phyloP scores from a whole-genome alignment of 2,113 vertebrate species.

The Loxodonta africana region DNA sequence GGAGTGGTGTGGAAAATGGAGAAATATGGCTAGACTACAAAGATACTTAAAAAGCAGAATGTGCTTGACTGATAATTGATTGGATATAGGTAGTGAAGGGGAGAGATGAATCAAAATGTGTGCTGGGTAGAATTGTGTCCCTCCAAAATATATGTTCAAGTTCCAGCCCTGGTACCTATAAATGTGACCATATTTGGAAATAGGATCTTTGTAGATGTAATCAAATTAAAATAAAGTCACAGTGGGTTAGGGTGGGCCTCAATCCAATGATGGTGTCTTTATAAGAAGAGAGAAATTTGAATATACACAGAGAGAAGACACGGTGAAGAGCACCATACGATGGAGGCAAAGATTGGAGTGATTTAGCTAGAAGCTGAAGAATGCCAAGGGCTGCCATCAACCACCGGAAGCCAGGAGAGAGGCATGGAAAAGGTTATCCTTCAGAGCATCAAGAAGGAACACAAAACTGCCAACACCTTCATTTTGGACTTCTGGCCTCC shows the following conservation, averaged over 20 bases:
- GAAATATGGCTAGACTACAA: not conserved
- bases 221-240: no score
- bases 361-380: not conserved
- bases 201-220: no score
- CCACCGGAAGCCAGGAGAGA: not conserved
- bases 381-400: not conserved
- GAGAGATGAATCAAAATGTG: not conserved
- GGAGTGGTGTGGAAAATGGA: conserved; percentile 16
- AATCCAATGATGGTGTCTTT: no score
- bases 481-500: not conserved
- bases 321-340: no score
- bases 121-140: no score
- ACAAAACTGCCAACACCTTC: not conserved
- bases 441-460: not conserved
- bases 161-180: no score
- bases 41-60: conserved; percentile 34
- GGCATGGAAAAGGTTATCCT: not conserved
- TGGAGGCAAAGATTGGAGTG: no score
- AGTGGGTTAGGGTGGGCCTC: no score
- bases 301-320: no score
- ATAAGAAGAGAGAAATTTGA: no score
- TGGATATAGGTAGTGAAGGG: conserved; percentile 2
- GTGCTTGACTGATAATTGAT: not conserved
- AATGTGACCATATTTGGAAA: no score
- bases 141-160: no score